Conservation (phyloP, 1,140 invertebrate species). For the Ceratosolen solmsi region DNA sequence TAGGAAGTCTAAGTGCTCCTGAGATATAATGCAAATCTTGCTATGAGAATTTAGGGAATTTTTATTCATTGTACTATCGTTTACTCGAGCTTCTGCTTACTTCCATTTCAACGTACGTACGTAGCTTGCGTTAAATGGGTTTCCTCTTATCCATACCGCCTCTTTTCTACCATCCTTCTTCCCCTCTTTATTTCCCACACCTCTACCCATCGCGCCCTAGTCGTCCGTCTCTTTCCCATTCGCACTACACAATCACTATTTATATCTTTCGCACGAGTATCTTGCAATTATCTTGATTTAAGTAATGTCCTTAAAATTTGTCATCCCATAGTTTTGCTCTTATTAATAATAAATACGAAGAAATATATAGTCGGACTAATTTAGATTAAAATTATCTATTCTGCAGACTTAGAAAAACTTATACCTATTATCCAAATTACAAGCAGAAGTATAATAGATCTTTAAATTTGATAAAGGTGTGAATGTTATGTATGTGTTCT, state of each 20-base stretch:
- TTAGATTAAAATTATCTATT: not conserved
- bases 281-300: not conserved
- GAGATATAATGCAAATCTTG: constrained; percentile 23
- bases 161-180: not conserved
- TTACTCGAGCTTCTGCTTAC: not conserved
- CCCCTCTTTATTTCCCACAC: no score
- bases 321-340: not conserved
- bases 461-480: no score
- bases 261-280: not conserved
- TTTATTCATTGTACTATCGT: constrained; percentile 35
- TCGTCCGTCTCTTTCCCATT: no score
- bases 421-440: no score
- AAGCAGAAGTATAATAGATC: no score
- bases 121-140: not conserved
- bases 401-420: no score
- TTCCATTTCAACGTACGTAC: not conserved
- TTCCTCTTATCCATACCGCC: not conserved
- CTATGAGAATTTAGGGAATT: constrained; percentile 32
- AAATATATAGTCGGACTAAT: not conserved
- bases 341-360: not conserved
- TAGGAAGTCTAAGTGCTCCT: not conserved
- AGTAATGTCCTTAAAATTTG: not conserved
- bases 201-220: no score
- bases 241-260: no score
- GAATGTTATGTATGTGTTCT: no score